Conservation (phyloP, 1,140 invertebrate species). For the Drosophila parvula region DNA sequence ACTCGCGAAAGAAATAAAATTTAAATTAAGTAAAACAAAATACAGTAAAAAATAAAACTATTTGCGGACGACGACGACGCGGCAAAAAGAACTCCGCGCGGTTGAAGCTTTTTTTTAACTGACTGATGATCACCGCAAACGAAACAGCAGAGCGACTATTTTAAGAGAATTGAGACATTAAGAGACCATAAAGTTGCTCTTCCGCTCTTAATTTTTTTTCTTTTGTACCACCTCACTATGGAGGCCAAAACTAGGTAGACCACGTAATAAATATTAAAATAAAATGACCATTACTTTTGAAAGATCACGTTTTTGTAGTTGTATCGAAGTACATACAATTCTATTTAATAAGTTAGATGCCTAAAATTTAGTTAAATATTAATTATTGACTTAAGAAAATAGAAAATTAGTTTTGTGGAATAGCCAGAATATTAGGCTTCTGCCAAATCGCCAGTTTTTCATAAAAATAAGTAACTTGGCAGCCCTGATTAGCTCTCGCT, state of each 20-base stretch:
- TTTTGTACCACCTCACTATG: not conserved
- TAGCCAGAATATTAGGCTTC: not conserved
- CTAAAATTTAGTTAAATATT: too few relatives aligned
- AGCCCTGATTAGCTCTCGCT: not conserved
- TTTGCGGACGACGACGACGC: conserved; percentile 37
- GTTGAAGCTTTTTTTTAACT: conserved; percentile 7
- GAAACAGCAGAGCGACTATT: not conserved
- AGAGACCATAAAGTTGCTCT: not conserved
- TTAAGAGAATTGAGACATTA: not conserved
- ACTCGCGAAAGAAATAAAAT: conserved; percentile 43
- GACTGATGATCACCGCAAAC: not conserved
- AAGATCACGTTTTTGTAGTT: too few relatives aligned
- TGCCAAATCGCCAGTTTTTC: not conserved
- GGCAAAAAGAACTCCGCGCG: conserved; percentile 47
- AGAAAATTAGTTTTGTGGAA: not conserved
- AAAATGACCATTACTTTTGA: not conserved
- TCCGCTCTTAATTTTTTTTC: not conserved
- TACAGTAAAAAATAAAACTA: conserved; percentile 37
- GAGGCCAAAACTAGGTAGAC: not conserved
- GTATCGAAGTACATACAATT: too few relatives aligned
- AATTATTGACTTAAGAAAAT: too few relatives aligned
- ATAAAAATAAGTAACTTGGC: not conserved
- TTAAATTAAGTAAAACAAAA: conserved; percentile 39
- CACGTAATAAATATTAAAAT: not conserved
- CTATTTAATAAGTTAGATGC: too few relatives aligned